Conservation (phyloP, 2,797 vertebrate species). For the Enteromius anoplus region DNA sequence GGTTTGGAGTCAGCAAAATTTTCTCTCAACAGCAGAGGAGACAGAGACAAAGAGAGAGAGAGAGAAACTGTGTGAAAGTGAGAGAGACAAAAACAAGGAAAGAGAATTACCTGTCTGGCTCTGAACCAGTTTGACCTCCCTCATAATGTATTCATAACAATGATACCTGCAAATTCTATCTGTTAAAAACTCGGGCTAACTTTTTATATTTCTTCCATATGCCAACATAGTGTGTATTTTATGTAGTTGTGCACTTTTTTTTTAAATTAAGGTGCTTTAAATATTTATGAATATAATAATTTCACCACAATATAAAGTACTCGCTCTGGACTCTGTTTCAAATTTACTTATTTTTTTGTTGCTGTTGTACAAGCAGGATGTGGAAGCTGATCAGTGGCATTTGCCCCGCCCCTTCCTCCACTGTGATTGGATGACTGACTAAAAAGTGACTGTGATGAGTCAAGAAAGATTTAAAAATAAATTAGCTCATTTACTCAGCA, state of each 20-base stretch:
- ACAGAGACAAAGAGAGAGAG: conserved; percentile 18
- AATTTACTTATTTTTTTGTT: too few species aligned
- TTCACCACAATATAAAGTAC: too few species aligned
- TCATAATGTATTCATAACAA: conserved; percentile 22
- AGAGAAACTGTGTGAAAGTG: conserved; percentile 6
- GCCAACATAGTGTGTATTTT: neutral
- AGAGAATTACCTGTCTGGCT: conserved; percentile 28
- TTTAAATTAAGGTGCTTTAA: too few species aligned
- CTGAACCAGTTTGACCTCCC: conserved; percentile 25
- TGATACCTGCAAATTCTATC: conserved; percentile 30
- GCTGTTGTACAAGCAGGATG: too few species aligned
- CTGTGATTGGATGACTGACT: too few species aligned
- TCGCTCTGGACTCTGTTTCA: too few species aligned
- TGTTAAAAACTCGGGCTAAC: conserved; percentile 12
- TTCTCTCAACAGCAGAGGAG: neutral
- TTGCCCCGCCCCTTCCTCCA: too few species aligned
- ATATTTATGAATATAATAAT: too few species aligned
- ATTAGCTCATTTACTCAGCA: too few species aligned
- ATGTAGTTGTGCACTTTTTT: neutral
- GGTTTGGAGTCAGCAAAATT: conserved; percentile 53
- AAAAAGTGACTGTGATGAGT: too few species aligned
- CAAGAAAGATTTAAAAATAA: too few species aligned
- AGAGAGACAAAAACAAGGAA: conserved; percentile 6
- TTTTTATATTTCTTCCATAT: conserved; percentile 23
- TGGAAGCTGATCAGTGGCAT: too few species aligned